Conservation (phyloP, 2,888 invertebrate species). For the Mesochorus sp. region DNA sequence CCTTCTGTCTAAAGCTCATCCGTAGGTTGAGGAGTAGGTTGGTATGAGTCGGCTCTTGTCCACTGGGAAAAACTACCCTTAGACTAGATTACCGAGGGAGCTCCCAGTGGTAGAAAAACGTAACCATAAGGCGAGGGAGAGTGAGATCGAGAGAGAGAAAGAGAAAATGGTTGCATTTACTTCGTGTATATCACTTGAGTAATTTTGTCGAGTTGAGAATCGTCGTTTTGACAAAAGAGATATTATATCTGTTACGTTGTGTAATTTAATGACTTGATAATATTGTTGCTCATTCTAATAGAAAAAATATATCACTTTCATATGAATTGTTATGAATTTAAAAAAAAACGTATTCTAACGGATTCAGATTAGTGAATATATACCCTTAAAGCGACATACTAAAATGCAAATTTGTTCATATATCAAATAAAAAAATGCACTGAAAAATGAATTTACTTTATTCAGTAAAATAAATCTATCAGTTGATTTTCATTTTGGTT, state of each 20-base stretch:
- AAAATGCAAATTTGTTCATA: no score
- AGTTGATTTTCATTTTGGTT: no score
- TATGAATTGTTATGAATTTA: no score
- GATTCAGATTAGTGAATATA: no score
- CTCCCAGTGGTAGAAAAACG: constrained; percentile 40
- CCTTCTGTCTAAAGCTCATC: constrained; percentile 10
- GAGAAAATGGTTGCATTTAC: constrained; percentile 34
- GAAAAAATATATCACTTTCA: no score
- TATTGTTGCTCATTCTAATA: not conserved
- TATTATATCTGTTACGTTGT: not conserved
- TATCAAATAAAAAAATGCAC: no score
- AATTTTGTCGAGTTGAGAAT: constrained; percentile 4
- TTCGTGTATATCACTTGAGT: constrained; percentile 10
- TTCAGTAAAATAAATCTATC: not conserved
- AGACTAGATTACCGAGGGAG: constrained; percentile 56
- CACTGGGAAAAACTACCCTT: constrained; percentile 52
- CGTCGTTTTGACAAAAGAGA: constrained; percentile 16
- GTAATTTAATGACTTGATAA: constrained; percentile 2
- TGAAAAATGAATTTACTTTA: no score
- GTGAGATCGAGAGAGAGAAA: no score
- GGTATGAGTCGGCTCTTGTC: constrained; percentile 38
- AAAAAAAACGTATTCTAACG: no score
- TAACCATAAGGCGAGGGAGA: constrained; percentile 31
- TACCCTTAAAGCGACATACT: no score
- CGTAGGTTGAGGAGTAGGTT: not conserved